phyloP scores from a whole-genome alignment of 2,797 vertebrate genomes.

The Philypnodon macrostomus region DNA sequence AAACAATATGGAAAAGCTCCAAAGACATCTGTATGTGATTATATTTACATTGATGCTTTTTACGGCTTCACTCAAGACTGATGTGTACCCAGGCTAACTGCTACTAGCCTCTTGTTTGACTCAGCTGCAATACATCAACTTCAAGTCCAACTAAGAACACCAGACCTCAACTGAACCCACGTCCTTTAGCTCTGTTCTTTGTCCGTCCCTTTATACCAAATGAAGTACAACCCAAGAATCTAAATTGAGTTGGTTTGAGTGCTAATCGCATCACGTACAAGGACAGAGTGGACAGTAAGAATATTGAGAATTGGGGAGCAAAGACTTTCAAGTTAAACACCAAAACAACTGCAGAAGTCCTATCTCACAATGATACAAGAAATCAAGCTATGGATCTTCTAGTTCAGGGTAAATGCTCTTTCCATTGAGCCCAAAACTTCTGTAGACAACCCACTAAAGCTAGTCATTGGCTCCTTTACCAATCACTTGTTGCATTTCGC shows the following conservation, averaged over 20 bases:
- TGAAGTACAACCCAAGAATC: conserved; percentile 31
- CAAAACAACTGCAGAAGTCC: too few relatives aligned
- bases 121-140: conserved; percentile 46
- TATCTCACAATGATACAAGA: too few relatives aligned
- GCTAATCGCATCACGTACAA: conserved; percentile 24
- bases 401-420: too few relatives aligned
- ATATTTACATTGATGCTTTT: conserved; percentile 17
- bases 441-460: too few relatives aligned
- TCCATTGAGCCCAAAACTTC: too few relatives aligned
- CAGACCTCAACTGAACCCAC: conserved; percentile 23
- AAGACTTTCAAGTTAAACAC: not conserved
- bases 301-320: not conserved
- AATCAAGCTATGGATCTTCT: too few relatives aligned
- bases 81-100: conserved; percentile 35
- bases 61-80: conserved; percentile 13
- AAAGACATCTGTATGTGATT: conserved; percentile 30
- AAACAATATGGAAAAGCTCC: too few relatives aligned
- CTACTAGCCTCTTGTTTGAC: conserved; percentile 50
- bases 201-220: conserved; percentile 19
- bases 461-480: too few relatives aligned
- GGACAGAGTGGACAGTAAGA: conserved; percentile 16
- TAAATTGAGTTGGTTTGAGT: conserved; percentile 39
- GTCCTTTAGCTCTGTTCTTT: conserved; percentile 28
- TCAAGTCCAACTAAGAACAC: conserved; percentile 30
- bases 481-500: too few relatives aligned